Evolutionary conservation across 1,140 invertebrate species (phyloP), one percentile per base, ranked within the genome.

Genomic region (Octopus sinensis): DNA sequence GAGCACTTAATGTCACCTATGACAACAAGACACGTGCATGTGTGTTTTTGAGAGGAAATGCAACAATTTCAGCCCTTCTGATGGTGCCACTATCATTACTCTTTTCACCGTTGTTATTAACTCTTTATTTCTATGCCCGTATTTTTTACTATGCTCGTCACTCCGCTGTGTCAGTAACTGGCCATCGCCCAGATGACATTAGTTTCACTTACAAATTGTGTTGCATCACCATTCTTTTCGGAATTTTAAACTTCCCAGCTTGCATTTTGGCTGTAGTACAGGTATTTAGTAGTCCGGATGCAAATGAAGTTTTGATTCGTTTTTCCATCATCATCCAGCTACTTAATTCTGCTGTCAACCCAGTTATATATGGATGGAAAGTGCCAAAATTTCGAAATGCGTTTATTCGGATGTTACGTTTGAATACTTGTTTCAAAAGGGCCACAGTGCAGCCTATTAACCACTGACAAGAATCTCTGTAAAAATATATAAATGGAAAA

Each of bases 31-130:
- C 76, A 7, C 76, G 76, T 0, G 76, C 76, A 43, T 77, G 76
- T 51, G 76, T 77, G 17, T 77, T 77, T 51, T 51, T 77, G 6
- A n/a, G 76, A 13, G 76, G 76, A 17, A 77, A 77, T 51, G 76
- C 76, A n/a, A 77, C 76, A 5, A 77, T 77, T 77, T 77, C 76
- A 5, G 76, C 76, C 76, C 76, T 77, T n/a, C 76, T 77, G 23
- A 77, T 53, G 30, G 52, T 77, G 6, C 76, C 76, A 51, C 76
- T 77, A 13, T 52, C 43, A 13, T 17, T 77, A 51, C 76, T 77
- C n/a, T 77, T 77, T 51, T 77, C 76, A 13, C 76, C 76, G 2
- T 51, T 77, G 43, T 51, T 77, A 5, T 51, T 77, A 6, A 77
- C 76, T 12, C 30, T 77, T 17, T 77, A 77, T 77, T 77, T 77